Evolutionary conservation across 2,113 vertebrate species (phyloP).

Genomic region (Scophthalmus maximus): DNA sequence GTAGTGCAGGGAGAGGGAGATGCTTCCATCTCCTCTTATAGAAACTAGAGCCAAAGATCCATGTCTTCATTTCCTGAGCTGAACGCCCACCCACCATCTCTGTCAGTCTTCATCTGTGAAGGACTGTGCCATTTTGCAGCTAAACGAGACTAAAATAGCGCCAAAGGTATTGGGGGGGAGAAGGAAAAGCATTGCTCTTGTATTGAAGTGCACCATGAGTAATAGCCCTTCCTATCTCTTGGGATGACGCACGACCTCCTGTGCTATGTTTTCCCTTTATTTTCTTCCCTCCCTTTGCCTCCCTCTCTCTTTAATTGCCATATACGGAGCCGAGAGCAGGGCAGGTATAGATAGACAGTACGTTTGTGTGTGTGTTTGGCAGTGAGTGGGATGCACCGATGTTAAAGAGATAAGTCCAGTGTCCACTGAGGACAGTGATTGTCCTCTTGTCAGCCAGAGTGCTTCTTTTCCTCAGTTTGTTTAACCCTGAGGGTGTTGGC

Average conservation of each 20-base stretch:
- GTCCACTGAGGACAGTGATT: conserved; percentile 34
- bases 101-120: conserved; percentile 69
- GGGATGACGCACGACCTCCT: conserved; percentile 64
- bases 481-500: conserved; percentile 31
- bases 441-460: conserved; percentile 38
- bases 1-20: not conserved
- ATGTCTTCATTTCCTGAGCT: conserved; percentile 58
- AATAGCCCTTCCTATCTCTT: conserved; percentile 61
- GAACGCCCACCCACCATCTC: conserved; percentile 68
- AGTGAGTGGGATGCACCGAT: conserved; percentile 55
- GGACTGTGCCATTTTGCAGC: conserved; percentile 62
- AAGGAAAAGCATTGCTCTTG: conserved; percentile 60
- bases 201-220: conserved; percentile 59
- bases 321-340: conserved; percentile 78
- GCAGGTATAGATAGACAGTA: conserved; percentile 44
- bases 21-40: conserved; percentile 31
- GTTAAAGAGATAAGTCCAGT: conserved; percentile 38
- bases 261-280: conserved; percentile 34
- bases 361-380: conserved; percentile 47
- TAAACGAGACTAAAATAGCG: conserved; percentile 69
- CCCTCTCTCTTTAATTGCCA: conserved; percentile 63
- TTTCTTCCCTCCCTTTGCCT: conserved; percentile 37
- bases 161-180: conserved; percentile 57
- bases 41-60: conserved; percentile 42
- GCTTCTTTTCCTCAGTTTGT: conserved; percentile 37